These are phyloP conservation scores for Popillia japonica DNA, from an alignment of 1,140 invertebrate genomes.

Conservation along the genomic window DNA sequence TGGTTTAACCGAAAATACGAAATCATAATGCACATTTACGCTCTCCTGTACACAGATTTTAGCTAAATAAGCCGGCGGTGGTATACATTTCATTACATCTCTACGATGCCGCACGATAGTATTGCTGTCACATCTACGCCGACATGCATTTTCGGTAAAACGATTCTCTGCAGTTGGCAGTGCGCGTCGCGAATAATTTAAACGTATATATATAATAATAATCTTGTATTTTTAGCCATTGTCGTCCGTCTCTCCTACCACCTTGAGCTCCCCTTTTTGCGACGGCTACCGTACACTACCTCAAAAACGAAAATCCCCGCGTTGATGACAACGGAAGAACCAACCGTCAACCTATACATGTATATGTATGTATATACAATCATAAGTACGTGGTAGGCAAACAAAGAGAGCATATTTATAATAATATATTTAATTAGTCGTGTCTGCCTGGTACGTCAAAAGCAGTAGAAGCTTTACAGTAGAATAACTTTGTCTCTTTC, in stretches of 20 bases:
- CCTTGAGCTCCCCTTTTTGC: no score
- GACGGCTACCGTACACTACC: no score
- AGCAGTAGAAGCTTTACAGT: no score
- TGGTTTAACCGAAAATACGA: not conserved
- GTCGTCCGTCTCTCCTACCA: no score
- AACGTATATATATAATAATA: not conserved
- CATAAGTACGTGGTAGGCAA: not conserved
- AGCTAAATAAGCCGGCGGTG: not conserved
- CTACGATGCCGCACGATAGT: not conserved
- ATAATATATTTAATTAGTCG: constrained; percentile 32
- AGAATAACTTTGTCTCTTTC: constrained; percentile 33
- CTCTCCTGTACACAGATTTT: no score
- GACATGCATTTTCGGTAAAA: constrained; percentile 17
- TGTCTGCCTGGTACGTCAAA: no score
- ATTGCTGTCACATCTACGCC: not conserved
- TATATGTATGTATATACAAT: no score
- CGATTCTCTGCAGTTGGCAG: constrained; percentile 22
- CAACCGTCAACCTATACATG: constrained; percentile 3
- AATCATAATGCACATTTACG: not conserved
- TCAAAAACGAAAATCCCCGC: constrained; percentile 24
- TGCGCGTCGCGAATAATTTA: not conserved
- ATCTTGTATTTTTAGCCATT: constrained; percentile 24
- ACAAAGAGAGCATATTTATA: constrained; percentile 18
- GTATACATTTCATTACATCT: not conserved
- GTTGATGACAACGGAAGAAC: not conserved